phyloP scores from a whole-genome alignment of 37 sponge, comb jelly and placozoan species.

The Beroe forskalii region DNA sequence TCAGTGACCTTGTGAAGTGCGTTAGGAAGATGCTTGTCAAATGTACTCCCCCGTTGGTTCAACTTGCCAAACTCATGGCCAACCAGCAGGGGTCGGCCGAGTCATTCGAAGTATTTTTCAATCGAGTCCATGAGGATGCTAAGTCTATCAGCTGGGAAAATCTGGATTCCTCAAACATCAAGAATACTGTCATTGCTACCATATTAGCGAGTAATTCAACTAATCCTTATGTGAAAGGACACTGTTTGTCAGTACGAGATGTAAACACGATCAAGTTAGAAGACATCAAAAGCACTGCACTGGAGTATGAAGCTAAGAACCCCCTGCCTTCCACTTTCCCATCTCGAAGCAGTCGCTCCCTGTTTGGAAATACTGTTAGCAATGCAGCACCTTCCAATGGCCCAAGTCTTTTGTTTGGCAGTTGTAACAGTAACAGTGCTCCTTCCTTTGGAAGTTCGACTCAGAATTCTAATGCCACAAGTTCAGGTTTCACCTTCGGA shows the following conservation, averaged over 20 bases:
- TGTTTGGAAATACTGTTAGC: not conserved
- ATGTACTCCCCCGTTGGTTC: not conserved
- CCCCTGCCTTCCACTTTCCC: not conserved
- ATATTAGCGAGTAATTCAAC: not conserved
- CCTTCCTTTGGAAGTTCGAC: not conserved
- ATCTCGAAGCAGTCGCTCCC: not conserved
- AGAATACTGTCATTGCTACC: conserved; percentile 18
- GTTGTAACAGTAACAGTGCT: not conserved
- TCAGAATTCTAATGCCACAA: not conserved
- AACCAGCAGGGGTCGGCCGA: not conserved
- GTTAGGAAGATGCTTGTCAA: conserved; percentile 1
- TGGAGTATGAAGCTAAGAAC: conserved; percentile 26
- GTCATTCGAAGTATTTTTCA: not conserved
- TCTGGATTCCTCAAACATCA: not conserved
- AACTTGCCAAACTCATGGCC: not conserved
- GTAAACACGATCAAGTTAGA: conserved; percentile 11
- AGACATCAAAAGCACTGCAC: conserved; percentile 21
- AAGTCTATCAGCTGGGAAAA: conserved; percentile 13
- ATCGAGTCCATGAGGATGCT: not conserved
- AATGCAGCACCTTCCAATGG: no score
- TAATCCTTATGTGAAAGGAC: conserved; percentile 50
- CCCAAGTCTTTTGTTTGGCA: not conserved
- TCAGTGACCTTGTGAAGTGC: not conserved
- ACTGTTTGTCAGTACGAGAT: conserved; percentile 39
- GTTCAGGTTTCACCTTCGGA: not conserved